Evolutionary conservation across 2,888 invertebrate species (phyloP), one percentile per base, ranked within the genome.

Genomic region (Troides aeacus): DNA sequence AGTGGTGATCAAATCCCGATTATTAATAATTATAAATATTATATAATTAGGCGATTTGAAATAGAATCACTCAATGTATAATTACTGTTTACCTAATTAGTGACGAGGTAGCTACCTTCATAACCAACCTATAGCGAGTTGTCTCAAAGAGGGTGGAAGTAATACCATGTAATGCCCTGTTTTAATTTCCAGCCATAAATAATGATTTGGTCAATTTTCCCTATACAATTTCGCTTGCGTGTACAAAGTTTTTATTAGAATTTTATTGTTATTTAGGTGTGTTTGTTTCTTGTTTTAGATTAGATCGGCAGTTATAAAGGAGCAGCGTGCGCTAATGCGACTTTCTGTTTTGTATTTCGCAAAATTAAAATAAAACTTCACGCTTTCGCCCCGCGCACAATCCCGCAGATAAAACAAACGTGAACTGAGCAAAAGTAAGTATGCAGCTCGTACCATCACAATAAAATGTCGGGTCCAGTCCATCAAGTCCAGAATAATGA

Each of bases 251-350:
- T 92, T 90, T 90, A 92, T 92, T 92, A 88, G 84, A 90, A 90
- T 92, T 92, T 92, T 90, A 92, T 92, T 92, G 92, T 92, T 92
- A 92, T 92, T 92, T 92, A 92, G 90, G 86, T 89, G 89, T 92
- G 92, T 92, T 92, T 92, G 92, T 92, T 91, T 84, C 90, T 92
- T 92, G 92, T 92, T 92, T 87, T 87, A 91, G 92, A 92, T 92
- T 91, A 91, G 89, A 90, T 89, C 86, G 89, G 84, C 84, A 86
- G 87, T 89, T 91, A 88, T 86, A 89, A 91, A 89, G 88, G 86
- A 89, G 88, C 85, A 85, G 81, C 83, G 39, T 39, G 87, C 88
- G 89, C 90, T 92, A 92, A 92, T 92, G 92, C 90, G 91, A 92
- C 90, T 92, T 92, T 88, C 84, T 81, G 81, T 88, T 88, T 85